These are phyloP conservation scores for Telenomus remus DNA, from an alignment of 1,140 invertebrate genomes.

Conservation along the genomic window DNA sequence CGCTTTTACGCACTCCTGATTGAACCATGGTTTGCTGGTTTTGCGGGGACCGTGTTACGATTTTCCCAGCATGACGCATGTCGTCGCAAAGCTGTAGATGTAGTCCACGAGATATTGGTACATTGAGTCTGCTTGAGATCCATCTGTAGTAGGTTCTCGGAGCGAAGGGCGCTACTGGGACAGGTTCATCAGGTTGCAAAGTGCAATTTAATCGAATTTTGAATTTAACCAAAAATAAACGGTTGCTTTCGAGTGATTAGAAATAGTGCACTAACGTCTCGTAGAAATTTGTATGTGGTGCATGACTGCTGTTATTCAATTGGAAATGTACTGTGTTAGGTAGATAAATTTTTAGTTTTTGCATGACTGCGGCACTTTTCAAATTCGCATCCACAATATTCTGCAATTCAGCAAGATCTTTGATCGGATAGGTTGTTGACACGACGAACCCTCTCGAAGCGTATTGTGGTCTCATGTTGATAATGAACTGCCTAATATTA, in stretches of 20 bases:
- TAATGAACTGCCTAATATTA: conserved; percentile 87
- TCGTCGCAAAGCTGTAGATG: no score
- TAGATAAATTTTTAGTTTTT: conserved; percentile 81
- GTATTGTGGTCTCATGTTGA: conserved; percentile 83
- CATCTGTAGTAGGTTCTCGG: no score
- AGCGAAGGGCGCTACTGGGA: no score
- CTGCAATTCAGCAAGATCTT: conserved; percentile 82
- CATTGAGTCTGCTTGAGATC: no score
- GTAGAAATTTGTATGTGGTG: conserved; percentile 34
- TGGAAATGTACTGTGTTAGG: background rate
- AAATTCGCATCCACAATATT: conserved; percentile 90
- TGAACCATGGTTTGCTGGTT: background rate
- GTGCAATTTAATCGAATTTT: no score
- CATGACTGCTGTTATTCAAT: conserved; percentile 27
- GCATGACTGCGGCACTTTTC: conserved; percentile 91
- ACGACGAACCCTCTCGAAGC: conserved; percentile 83
- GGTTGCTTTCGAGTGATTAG: background rate
- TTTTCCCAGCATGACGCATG: no score
- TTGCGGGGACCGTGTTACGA: no score
- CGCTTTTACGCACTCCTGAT: background rate
- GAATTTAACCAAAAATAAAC: no score
- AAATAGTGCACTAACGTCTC: conserved; percentile 25
- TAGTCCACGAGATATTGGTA: no score
- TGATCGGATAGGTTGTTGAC: conserved; percentile 93
- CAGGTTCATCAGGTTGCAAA: no score